phyloP scores from a whole-genome alignment of 1,140 invertebrate genomes.

The Caenorhabditis inopinata region DNA sequence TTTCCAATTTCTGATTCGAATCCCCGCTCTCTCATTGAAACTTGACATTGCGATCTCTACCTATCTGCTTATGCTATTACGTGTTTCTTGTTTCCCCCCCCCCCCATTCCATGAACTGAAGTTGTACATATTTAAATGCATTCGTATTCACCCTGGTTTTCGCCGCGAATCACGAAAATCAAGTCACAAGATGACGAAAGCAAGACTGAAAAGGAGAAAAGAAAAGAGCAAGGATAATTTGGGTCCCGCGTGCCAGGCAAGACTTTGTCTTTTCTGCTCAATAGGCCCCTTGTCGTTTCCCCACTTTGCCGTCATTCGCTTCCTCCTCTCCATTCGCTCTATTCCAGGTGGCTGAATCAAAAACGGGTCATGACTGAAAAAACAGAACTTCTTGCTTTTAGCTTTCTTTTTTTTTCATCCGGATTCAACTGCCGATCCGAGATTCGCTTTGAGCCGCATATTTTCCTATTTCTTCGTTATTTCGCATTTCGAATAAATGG shows the following conservation, averaged over 20 bases:
- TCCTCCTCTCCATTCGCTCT: not conserved
- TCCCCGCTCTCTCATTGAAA: not conserved
- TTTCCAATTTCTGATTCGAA: not conserved
- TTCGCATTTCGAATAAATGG: too few relatives aligned
- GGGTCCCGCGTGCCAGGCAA: conserved; percentile 2
- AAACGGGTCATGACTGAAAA: not conserved
- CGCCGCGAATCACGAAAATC: not conserved
- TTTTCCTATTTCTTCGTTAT: not conserved
- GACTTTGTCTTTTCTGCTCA: not conserved
- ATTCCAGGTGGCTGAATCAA: conserved; percentile 19
- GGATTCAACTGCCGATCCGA: not conserved
- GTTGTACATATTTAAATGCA: not conserved
- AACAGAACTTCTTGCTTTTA: not conserved
- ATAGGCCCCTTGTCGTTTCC: not conserved
- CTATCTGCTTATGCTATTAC: conserved; percentile 21
- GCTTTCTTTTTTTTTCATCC: not conserved
- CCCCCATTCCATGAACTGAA: not conserved
- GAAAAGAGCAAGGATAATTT: conserved; percentile 6
- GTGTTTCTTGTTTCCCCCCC: not conserved
- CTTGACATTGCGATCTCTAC: not conserved
- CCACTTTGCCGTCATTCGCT: conserved; percentile 1
- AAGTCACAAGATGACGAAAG: conserved; percentile 13
- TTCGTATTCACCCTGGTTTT: too few relatives aligned
- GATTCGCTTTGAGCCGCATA: not conserved
- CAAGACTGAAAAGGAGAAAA: not conserved